A percentile compares a stretch with the other conserved stretches of the same genome.
Conservation (phyloP, 2,797 vertebrate species). For the Hippoglossus hippoglossus region DNA sequence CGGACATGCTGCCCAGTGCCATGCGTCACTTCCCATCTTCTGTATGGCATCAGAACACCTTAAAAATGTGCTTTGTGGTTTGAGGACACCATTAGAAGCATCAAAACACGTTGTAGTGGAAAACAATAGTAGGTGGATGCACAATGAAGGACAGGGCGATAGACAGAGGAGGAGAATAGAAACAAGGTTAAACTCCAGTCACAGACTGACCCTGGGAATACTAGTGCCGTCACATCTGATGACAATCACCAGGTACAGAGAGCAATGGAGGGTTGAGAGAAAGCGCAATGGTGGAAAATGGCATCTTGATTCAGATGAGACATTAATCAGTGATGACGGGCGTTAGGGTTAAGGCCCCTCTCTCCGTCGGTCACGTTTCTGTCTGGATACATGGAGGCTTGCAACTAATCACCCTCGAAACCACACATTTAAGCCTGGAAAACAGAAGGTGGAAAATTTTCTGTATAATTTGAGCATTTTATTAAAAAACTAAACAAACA, state of each 20-base stretch:
- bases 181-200: slow-evolving; percentile 73
- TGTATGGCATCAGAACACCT: not conserved
- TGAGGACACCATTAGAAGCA: not conserved
- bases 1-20: no score
- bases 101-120: slow-evolving; percentile 1
- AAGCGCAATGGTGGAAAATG: slow-evolving; percentile 45
- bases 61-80: not conserved
- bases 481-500: no score
- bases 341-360: slow-evolving; percentile 37
- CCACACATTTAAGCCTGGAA: slow-evolving; percentile 25
- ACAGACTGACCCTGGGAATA: slow-evolving; percentile 62
- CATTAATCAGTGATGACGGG: slow-evolving; percentile 70
- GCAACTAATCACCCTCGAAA: slow-evolving; percentile 33
- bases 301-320: slow-evolving; percentile 50
- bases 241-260: slow-evolving; percentile 56
- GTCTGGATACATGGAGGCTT: not conserved
- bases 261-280: slow-evolving; percentile 36
- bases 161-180: slow-evolving; percentile 49
- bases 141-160: slow-evolving; percentile 15
- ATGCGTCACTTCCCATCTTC: no score
- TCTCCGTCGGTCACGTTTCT: slow-evolving; percentile 9
- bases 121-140: slow-evolving; percentile 19
- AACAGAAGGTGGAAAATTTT: not conserved
- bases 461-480: no score
- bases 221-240: slow-evolving; percentile 70